Evolutionary conservation across 2,797 vertebrate species (phyloP).

Genomic region (Euthynnus affinis): DNA sequence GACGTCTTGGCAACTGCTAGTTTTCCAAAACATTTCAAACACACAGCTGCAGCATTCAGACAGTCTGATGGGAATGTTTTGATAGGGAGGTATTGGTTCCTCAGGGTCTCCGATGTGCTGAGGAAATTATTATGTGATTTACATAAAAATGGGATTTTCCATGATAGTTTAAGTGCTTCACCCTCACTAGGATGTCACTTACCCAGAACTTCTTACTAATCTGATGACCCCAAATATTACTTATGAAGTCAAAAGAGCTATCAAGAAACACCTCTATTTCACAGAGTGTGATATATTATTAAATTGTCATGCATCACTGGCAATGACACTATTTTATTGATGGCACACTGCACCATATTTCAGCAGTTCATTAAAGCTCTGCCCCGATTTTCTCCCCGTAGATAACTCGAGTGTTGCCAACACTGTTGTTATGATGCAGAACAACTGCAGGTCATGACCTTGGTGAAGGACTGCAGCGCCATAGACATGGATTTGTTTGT

Average conservation of each 20-base stretch:
- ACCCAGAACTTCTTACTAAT: constrained; percentile 6
- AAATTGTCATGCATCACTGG: constrained; percentile 34
- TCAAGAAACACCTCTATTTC: constrained; percentile 27
- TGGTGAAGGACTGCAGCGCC: constrained; percentile 54
- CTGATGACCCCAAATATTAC: constrained; percentile 11
- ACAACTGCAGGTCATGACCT: constrained; percentile 71
- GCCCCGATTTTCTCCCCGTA: constrained; percentile 44
- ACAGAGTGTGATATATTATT: constrained; percentile 29
- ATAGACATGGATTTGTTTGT: constrained; percentile 14
- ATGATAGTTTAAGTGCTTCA: constrained; percentile 16
- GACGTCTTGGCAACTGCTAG: constrained; percentile 61
- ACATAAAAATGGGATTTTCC: constrained; percentile 47
- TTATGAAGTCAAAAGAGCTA: constrained; percentile 42
- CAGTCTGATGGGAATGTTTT: constrained; percentile 58
- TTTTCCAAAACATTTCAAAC: constrained; percentile 68
- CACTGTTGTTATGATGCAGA: constrained; percentile 58
- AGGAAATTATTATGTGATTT: constrained; percentile 52
- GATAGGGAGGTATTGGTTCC: constrained; percentile 45
- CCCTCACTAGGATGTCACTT: constrained; percentile 6
- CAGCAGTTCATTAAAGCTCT: constrained; percentile 58
- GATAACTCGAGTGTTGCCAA: constrained; percentile 47
- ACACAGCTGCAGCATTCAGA: constrained; percentile 45
- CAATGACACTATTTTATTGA: constrained; percentile 49
- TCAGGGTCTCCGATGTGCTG: constrained; percentile 19
- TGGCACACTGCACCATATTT: constrained; percentile 45